phyloP scores from a whole-genome alignment of 2,113 vertebrate genomes.

The Anguilla rostrata region DNA sequence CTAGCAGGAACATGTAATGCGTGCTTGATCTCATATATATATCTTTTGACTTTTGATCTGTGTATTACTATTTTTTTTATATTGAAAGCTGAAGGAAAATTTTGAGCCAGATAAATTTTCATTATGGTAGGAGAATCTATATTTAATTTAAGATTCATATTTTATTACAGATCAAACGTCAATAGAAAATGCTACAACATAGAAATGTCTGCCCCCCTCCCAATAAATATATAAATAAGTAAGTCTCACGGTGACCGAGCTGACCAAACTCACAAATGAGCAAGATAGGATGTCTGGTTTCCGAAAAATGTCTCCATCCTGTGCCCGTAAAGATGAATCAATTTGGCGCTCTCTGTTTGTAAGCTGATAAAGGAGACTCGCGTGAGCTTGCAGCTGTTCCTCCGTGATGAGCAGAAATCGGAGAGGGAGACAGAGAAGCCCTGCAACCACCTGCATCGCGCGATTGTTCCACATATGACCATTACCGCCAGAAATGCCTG shows the following conservation, averaged over 20 bases:
- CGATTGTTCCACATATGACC: neutral
- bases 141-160: no score
- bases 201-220: no score
- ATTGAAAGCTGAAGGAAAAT: no score
- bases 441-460: neutral
- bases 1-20: no score
- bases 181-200: no score
- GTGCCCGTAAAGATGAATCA: constrained; percentile 14
- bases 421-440: neutral
- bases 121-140: no score
- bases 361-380: constrained; percentile 8
- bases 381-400: constrained; percentile 8
- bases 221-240: neutral
- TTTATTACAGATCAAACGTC: no score
- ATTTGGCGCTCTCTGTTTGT: constrained; percentile 2
- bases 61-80: no score
- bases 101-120: no score
- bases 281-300: neutral
- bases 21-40: no score
- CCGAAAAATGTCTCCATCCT: neutral
- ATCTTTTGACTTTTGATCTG: no score
- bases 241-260: neutral
- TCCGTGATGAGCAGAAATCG: neutral
- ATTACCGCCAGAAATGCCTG: neutral
- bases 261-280: neutral